Conservation (phyloP, 2,797 vertebrate species). For the Fistularia commersonii region DNA sequence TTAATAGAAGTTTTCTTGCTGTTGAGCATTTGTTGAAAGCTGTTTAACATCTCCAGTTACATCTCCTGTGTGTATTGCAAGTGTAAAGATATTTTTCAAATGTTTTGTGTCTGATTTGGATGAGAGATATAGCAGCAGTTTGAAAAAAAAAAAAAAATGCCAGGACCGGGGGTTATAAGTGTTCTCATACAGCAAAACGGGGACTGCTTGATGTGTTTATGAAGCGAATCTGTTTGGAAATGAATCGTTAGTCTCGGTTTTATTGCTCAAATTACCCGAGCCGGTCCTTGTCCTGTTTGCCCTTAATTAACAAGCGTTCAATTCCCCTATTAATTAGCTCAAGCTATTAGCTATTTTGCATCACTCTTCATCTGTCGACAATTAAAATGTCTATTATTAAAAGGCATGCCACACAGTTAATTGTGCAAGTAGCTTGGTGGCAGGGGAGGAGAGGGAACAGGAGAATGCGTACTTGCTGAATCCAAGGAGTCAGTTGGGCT, state of each 20-base stretch:
- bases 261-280: constrained; percentile 82
- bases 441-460: constrained; percentile 27
- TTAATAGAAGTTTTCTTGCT: not conserved
- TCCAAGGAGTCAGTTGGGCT: too few species aligned
- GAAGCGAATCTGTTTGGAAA: constrained; percentile 81
- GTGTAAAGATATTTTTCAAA: too few species aligned
- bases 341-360: constrained; percentile 89
- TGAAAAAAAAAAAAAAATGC: not conserved
- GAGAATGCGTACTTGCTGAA: constrained; percentile 15
- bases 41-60: not conserved
- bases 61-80: too few species aligned
- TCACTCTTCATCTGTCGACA: constrained; percentile 86
- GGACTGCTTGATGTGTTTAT: constrained; percentile 74
- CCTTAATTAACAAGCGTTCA: constrained; percentile 93
- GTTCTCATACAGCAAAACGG: constrained; percentile 25
- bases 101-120: not conserved
- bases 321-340: constrained; percentile 92
- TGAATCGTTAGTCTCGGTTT: constrained; percentile 81
- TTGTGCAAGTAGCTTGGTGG: constrained; percentile 65
- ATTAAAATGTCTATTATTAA: constrained; percentile 93
- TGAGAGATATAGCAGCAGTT: not conserved
- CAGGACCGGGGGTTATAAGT: constrained; percentile 1
- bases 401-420: constrained; percentile 79
- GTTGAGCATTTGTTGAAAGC: constrained; percentile 1
- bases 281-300: constrained; percentile 87